Evolutionary conservation across 2,888 invertebrate species (phyloP).

Genomic region (Rhaphigaster nebulosa): DNA sequence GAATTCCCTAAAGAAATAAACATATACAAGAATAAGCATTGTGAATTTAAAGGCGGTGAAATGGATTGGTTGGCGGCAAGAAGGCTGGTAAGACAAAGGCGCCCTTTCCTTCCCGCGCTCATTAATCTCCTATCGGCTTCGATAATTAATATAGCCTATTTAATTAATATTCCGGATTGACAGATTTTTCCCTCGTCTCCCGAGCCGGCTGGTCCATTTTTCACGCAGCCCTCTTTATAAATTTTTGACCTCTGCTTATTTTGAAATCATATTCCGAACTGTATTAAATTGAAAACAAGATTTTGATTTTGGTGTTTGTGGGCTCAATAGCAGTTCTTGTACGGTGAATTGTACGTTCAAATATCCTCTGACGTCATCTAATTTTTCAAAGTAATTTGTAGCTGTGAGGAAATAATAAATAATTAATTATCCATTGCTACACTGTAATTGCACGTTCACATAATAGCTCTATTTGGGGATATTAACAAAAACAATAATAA

Average conservation of each 20-base stretch:
- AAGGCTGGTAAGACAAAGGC: not conserved
- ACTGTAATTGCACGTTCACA: too few relatives aligned
- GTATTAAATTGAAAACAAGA: not conserved
- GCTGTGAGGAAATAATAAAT: too few relatives aligned
- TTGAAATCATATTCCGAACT: not conserved
- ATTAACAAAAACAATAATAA: too few relatives aligned
- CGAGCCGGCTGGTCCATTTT: constrained; percentile 1
- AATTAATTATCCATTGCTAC: too few relatives aligned
- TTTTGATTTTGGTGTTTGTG: too few relatives aligned
- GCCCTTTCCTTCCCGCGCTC: not conserved
- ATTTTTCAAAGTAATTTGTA: too few relatives aligned
- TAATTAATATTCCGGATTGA: constrained; percentile 22
- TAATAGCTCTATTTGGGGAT: too few relatives aligned
- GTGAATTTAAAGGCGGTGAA: not conserved
- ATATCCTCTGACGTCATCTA: too few relatives aligned
- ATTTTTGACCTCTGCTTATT: not conserved
- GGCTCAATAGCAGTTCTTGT: too few relatives aligned
- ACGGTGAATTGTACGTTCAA: too few relatives aligned
- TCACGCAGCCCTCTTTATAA: not conserved
- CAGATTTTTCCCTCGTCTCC: not conserved
- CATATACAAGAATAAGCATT: not conserved
- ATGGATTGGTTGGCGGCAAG: not conserved
- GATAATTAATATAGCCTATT: constrained; percentile 28
- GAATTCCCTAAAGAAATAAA: too few relatives aligned
- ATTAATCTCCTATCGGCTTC: constrained; percentile 7